Percentiles rank a stretch among this genome's conserved stretches.
Evolutionary conservation across 1,140 invertebrate species (phyloP).

Genomic region (Lepidurus apus): DNA sequence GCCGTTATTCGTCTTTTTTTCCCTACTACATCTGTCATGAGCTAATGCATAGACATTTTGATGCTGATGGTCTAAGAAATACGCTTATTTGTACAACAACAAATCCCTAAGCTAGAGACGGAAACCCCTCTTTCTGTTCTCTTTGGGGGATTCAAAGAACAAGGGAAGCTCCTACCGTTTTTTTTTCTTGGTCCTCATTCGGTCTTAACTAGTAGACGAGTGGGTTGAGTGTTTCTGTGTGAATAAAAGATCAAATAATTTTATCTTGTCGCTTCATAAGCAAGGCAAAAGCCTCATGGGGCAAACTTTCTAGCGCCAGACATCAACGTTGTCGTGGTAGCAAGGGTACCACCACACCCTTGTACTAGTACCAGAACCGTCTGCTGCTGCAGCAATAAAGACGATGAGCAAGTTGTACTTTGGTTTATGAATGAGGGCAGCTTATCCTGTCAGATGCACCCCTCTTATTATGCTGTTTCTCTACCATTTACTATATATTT

Average conservation of each 20-base stretch:
- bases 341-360: background rate
- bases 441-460: background rate
- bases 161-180: background rate
- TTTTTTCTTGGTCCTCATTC: background rate
- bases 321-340: background rate
- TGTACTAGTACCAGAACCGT: background rate
- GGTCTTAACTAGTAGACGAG: background rate
- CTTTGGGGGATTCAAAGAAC: background rate
- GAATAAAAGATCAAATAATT: slow-evolving; percentile 2
- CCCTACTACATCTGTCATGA: too few species aligned
- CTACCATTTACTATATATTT: background rate
- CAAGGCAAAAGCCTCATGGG: background rate
- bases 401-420: background rate
- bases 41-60: too few species aligned
- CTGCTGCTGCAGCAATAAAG: background rate
- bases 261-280: background rate
- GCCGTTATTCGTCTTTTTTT: too few species aligned
- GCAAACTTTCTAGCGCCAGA: background rate
- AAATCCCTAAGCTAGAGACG: background rate
- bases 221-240: background rate
- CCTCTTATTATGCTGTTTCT: background rate
- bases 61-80: too few species aligned
- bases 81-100: too few species aligned
- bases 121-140: background rate
- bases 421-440: background rate